phyloP scores from a whole-genome alignment of 2,888 invertebrate genomes.

The Copidosoma aretas region DNA sequence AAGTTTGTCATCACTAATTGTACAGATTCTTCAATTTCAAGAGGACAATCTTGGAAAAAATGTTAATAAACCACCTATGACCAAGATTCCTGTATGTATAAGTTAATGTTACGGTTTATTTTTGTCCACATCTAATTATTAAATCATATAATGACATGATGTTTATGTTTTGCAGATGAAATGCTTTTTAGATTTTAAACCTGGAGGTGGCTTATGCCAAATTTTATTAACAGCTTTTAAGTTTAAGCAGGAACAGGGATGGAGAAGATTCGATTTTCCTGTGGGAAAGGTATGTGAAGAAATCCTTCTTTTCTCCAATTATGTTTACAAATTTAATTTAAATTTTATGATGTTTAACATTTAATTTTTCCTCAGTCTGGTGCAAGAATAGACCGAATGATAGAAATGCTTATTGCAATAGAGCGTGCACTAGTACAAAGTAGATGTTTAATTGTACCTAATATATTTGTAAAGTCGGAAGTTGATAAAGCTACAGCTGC shows the following conservation, averaged over 20 bases:
- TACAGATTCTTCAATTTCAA: conserved; percentile 94
- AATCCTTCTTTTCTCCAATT: conserved; percentile 5
- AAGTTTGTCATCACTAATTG: conserved; percentile 80
- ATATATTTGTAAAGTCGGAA: conserved; percentile 82
- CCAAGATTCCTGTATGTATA: conserved; percentile 80
- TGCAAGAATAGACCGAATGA: conserved; percentile 87
- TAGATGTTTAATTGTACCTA: conserved; percentile 80
- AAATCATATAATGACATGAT: conserved; percentile 55
- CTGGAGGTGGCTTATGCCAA: conserved; percentile 90
- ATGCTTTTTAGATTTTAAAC: conserved; percentile 94
- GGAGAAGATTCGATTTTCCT: conserved; percentile 92
- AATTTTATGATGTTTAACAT: background rate
- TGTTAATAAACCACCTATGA: conserved; percentile 86
- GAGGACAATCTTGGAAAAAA: conserved; percentile 95
- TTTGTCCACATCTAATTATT: background rate
- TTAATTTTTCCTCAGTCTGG: conserved; percentile 73
- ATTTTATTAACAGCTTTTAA: conserved; percentile 93
- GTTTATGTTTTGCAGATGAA: conserved; percentile 74
- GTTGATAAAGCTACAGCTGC: conserved; percentile 81
- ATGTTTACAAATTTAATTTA: conserved; percentile 8
- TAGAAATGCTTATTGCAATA: conserved; percentile 91
- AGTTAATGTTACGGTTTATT: background rate
- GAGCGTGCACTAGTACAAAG: conserved; percentile 84
- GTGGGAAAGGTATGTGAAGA: conserved; percentile 72
- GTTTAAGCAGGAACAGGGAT: conserved; percentile 95